Percentiles rank a stretch among this genome's conserved stretches.
phyloP scores from a whole-genome alignment of 2,888 invertebrate genomes.

The Plagodis pulveraria region DNA sequence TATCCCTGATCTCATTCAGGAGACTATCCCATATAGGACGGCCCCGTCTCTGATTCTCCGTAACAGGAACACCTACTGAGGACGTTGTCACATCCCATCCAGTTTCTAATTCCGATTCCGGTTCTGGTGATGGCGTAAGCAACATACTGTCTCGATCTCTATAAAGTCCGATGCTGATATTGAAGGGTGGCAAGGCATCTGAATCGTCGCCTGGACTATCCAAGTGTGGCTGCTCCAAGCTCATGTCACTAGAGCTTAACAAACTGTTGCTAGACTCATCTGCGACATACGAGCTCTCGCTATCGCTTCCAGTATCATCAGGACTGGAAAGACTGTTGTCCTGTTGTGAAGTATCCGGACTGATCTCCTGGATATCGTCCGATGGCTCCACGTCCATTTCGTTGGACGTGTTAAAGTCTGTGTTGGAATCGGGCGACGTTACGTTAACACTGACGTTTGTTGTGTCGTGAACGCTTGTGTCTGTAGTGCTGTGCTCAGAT shows the following conservation, averaged over 20 bases:
- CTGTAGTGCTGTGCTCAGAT: constrained; percentile 64
- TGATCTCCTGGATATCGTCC: too few species aligned
- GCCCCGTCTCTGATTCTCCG: background rate
- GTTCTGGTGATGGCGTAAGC: too few species aligned
- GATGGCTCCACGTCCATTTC: background rate
- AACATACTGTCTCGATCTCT: too few species aligned
- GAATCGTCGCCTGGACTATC: background rate
- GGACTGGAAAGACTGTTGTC: too few species aligned
- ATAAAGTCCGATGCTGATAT: background rate
- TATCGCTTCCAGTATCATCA: too few species aligned
- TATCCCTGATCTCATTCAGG: too few species aligned
- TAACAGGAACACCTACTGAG: constrained; percentile 43
- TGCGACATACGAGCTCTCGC: too few species aligned
- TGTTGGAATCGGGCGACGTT: background rate
- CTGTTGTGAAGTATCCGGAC: too few species aligned
- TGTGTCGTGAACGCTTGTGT: constrained; percentile 56
- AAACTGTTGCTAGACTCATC: too few species aligned
- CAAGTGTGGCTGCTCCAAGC: too few species aligned
- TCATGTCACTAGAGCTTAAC: too few species aligned
- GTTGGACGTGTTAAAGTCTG: background rate
- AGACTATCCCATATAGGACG: too few species aligned
- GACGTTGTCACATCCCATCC: constrained; percentile 56
- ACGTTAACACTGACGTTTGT: background rate
- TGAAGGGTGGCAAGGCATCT: background rate
- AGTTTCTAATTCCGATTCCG: constrained; percentile 6